These are phyloP conservation scores for Malurus splendens DNA, from an alignment of 2,797 vertebrate genomes.

Conservation along the genomic window DNA sequence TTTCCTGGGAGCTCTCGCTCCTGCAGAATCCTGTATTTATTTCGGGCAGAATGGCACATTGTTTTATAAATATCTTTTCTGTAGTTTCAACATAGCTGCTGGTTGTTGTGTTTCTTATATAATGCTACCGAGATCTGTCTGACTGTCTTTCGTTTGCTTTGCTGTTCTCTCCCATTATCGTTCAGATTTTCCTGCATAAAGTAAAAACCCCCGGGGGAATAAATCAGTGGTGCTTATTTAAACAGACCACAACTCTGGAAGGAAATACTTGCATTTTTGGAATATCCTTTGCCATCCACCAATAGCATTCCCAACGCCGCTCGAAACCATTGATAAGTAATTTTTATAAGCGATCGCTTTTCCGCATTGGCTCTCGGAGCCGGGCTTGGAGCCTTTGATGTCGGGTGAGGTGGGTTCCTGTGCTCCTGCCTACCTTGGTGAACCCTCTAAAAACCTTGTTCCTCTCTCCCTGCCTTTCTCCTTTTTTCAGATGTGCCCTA, in stretches of 20 bases:
- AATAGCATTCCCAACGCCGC: fast-evolving
- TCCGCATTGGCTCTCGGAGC: background rate
- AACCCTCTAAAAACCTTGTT: conserved; percentile 1
- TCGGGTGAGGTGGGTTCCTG: background rate
- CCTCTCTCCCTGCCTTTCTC: conserved; percentile 37
- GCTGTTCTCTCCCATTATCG: conserved; percentile 10
- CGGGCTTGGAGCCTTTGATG: background rate
- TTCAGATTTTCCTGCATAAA: conserved; percentile 38
- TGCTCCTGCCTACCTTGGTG: background rate
- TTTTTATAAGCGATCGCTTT: background rate
- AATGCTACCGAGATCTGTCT: conserved; percentile 27
- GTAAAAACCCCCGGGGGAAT: background rate
- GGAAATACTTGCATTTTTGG: background rate
- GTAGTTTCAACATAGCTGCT: conserved; percentile 37
- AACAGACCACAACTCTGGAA: conserved; percentile 7
- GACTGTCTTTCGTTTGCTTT: background rate
- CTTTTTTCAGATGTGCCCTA: conserved; percentile 70
- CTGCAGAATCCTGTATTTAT: conserved; percentile 36
- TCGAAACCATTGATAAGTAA: background rate
- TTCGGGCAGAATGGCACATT: conserved; percentile 46
- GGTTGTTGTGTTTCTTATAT: conserved; percentile 54
- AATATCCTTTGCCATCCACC: background rate
- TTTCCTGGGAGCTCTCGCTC: conserved; percentile 12
- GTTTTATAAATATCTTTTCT: conserved; percentile 55
- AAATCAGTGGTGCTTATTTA: conserved; percentile 35